phyloP scores from a whole-genome alignment of 2,888 invertebrate genomes.

The Netelia inedita region DNA sequence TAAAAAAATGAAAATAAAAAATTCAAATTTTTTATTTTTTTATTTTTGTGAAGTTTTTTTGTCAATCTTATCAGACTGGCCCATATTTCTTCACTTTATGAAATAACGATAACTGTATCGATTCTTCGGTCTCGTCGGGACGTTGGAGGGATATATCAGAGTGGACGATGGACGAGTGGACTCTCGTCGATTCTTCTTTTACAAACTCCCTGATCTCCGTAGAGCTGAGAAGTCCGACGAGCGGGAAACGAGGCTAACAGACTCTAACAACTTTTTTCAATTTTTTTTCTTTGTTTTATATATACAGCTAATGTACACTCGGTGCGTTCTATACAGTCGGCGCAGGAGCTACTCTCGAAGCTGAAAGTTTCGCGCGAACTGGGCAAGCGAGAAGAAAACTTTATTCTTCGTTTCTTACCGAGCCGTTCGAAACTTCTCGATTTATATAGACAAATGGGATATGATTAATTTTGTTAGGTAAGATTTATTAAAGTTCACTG shows the following conservation, averaged over 20 bases:
- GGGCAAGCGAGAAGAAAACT: slow-evolving; percentile 42
- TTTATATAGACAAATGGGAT: slow-evolving; percentile 7
- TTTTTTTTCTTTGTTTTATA: neutral
- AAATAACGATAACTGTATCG: slow-evolving; percentile 1
- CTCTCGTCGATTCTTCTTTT: slow-evolving; percentile 7
- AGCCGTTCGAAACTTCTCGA: slow-evolving; percentile 45
- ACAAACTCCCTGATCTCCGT: slow-evolving; percentile 14
- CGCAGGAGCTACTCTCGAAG: slow-evolving; percentile 1
- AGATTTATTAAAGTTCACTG: neutral
- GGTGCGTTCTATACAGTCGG: neutral
- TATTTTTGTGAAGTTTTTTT: neutral
- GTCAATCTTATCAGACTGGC: neutral
- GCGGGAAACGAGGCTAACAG: neutral
- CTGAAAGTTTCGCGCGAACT: slow-evolving; percentile 40
- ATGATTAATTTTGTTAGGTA: slow-evolving; percentile 15
- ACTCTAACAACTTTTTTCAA: neutral
- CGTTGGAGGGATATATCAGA: neutral
- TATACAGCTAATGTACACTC: neutral
- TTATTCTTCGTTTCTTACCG: slow-evolving; percentile 48
- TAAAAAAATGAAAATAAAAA: too few species aligned
- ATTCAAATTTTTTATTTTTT: neutral
- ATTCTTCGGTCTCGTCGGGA: neutral
- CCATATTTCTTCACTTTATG: neutral
- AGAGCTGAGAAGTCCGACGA: neutral
- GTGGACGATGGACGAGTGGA: neutral